These are phyloP conservation scores for Megalonaias nervosa DNA, from an alignment of 1,140 invertebrate genomes.

Conservation along the genomic window DNA sequence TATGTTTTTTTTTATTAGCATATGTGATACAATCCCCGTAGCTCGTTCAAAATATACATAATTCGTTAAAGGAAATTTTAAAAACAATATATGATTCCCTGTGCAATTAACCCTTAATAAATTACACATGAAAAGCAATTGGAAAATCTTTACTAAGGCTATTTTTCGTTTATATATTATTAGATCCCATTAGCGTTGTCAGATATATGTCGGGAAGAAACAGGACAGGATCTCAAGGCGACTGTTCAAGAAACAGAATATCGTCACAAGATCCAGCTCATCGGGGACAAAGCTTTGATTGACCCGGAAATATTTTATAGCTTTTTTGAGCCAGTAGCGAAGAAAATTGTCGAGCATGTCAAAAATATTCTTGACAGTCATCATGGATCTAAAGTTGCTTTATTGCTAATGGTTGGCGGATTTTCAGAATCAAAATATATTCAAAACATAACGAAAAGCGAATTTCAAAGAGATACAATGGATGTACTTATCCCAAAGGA, in stretches of 20 bases:
- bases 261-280: slow-evolving; percentile 14
- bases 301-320: slow-evolving; percentile 13
- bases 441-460: slow-evolving; percentile 29
- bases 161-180: too few relatives aligned
- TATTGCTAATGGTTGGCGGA: slow-evolving; percentile 42
- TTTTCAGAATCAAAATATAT: slow-evolving; percentile 38
- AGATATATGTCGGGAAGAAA: slow-evolving; percentile 6
- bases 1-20: too few relatives aligned
- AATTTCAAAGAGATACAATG: slow-evolving; percentile 16
- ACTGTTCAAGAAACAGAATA: slow-evolving; percentile 8
- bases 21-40: too few relatives aligned
- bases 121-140: too few relatives aligned
- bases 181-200: slow-evolving; percentile 10
- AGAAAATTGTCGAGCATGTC: slow-evolving; percentile 38
- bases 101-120: too few relatives aligned
- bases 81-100: too few relatives aligned
- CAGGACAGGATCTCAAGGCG: slow-evolving; percentile 13
- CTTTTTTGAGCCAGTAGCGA: slow-evolving; percentile 19
- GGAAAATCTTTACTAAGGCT: too few relatives aligned
- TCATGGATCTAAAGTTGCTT: slow-evolving; percentile 9
- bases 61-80: too few relatives aligned
- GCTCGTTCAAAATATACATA: too few relatives aligned
- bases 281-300: slow-evolving; percentile 18
- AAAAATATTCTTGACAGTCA: slow-evolving; percentile 22
- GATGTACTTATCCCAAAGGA: slow-evolving; percentile 37